phyloP scores from a whole-genome alignment of 2,888 invertebrate species.

The Boloria euphrosyne region DNA sequence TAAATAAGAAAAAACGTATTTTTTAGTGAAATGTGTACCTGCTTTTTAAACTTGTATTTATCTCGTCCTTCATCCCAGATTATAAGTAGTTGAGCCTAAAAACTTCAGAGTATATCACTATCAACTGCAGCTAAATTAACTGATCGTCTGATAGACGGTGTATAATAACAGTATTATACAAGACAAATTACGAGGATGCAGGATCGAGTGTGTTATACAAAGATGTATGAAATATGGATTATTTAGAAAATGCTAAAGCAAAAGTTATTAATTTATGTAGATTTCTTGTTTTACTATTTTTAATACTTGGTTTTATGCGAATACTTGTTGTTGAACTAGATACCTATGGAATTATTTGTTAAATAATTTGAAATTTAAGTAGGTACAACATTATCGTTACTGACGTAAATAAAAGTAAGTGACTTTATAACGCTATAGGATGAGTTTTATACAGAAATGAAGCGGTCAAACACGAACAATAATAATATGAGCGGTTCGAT shows the following conservation, averaged over 20 bases:
- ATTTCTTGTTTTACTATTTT: too few species aligned
- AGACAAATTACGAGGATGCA: conserved; percentile 9
- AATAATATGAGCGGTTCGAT: conserved; percentile 70
- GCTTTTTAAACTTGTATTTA: not conserved
- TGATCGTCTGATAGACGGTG: conserved; percentile 24
- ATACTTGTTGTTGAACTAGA: too few species aligned
- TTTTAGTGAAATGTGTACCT: too few species aligned
- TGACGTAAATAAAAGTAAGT: not conserved
- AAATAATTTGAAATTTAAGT: too few species aligned
- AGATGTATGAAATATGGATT: too few species aligned
- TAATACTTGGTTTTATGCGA: too few species aligned
- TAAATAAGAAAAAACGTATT: too few species aligned
- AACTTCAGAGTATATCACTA: conserved; percentile 32
- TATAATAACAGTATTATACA: conserved; percentile 7
- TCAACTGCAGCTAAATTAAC: conserved; percentile 38
- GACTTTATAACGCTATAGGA: conserved; percentile 1
- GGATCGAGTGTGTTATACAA: not conserved
- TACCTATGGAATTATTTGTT: too few species aligned
- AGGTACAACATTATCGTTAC: too few species aligned
- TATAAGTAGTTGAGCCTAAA: conserved; percentile 28
- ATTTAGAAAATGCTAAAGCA: too few species aligned
- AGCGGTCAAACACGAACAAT: conserved; percentile 49
- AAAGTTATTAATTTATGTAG: too few species aligned
- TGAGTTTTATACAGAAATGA: conserved; percentile 24
- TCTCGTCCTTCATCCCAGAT: not conserved